Base-by-base conservation (phyloP, 2,888 invertebrate genomes). In the Crematogaster levior region DNA sequence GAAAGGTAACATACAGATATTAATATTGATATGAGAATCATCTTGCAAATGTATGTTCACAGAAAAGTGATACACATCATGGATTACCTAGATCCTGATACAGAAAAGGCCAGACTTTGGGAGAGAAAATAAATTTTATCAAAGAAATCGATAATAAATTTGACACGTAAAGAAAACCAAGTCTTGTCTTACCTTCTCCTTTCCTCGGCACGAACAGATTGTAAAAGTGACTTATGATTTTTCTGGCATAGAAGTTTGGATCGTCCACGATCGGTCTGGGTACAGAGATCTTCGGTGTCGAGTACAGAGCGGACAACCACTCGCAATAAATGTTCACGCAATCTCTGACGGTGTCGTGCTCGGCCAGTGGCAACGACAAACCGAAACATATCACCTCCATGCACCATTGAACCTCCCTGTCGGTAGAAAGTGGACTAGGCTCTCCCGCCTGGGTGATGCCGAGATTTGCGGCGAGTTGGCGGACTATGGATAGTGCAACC, bases 281-380 rank as follows among this genome's bases (percentile, higher is more conserved):
- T 24, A 99, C 97, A 89, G 98, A 97, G 75, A 98, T 96, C 92
- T 98, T 97, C 1, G 98, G 98, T 37, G 96, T 96, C 34, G 97
- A 97, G 88, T 98, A 96, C 85, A 99, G 95, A 3, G 99, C 98
- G 0, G 98, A 97, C 87, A 99, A 95, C 99, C 99, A 99, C 93
- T 99, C 98, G 94, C 99, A 99, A 93, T 99, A 99, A 48, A 99
- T 97, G 93, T 98, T 98, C 58, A 99, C 99, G 94, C 99, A 99
- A 94, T 99, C 99, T 87, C 98, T 97, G 73, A 99, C 97, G 0
- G 98, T 98, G 91, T 99, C 99, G 94, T 99, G 98, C 94, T 99
- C 99, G 48, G 97, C 96, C 65, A 99, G 95, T 0, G 99, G 98
- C 61, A 99, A 95, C 18, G 98, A 98, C 5, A 99, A 95, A 0